Evolutionary conservation across 2,113 vertebrate species (phyloP).

Genomic region (Antidorcas marsupialis): DNA sequence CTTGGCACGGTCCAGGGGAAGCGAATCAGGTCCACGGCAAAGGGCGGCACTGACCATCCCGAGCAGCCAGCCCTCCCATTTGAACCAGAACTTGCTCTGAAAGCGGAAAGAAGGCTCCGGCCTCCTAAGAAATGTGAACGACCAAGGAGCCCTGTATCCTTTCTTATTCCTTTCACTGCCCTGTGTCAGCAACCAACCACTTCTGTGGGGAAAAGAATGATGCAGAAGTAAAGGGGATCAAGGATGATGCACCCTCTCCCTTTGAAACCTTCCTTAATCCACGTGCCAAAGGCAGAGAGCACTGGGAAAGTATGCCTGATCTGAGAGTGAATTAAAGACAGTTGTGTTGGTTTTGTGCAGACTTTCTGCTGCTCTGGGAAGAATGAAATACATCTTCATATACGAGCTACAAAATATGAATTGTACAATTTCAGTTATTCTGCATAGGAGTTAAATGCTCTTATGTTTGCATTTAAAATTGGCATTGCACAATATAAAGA

Average conservation of each 20-base stretch:
- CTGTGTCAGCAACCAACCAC: background rate
- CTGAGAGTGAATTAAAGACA: too few species aligned
- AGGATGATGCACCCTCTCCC: background rate
- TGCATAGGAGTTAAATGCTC: background rate
- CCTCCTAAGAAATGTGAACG: rapidly evolving
- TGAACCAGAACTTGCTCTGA: background rate
- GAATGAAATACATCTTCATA: background rate
- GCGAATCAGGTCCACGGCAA: rapidly evolving
- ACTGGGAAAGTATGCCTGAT: rapidly evolving
- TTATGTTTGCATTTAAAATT: background rate
- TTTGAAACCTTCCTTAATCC: rapidly evolving
- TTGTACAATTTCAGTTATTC: background rate
- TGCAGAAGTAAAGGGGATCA: background rate
- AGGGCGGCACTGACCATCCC: rapidly evolving
- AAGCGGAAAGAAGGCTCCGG: background rate
- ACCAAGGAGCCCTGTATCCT: rapidly evolving
- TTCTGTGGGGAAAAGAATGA: too few species aligned
- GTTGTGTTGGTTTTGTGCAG: rapidly evolving
- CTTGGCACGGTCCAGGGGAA: rapidly evolving
- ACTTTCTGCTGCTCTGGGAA: rapidly evolving
- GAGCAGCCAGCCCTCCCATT: rapidly evolving
- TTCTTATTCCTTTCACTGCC: too few species aligned
- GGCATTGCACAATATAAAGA: background rate
- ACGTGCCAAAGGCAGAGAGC: rapidly evolving
- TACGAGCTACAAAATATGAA: background rate